These are phyloP conservation scores for Erinaceus europaeus DNA, from an alignment of 2,113 vertebrate species.

Conservation along the genomic window DNA sequence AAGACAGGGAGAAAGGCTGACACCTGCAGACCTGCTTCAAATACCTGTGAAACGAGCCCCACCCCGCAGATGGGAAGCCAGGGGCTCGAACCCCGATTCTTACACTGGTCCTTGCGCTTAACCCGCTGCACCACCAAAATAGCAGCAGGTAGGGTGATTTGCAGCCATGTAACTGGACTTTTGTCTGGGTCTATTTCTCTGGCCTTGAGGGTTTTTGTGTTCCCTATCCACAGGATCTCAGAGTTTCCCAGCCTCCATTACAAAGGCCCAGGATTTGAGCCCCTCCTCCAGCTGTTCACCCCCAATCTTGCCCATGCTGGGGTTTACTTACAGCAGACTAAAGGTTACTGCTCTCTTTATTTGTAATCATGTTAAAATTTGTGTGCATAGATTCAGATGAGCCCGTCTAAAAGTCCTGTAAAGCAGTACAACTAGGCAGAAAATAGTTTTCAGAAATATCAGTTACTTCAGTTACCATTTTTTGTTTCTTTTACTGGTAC, in stretches of 20 bases:
- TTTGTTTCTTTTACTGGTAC: neutral
- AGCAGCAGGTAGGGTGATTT: constrained; percentile 95
- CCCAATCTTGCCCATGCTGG: constrained; percentile 83
- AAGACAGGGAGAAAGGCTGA: too few relatives aligned
- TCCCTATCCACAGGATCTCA: constrained; percentile 88
- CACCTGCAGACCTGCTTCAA: too few relatives aligned
- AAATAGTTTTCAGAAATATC: constrained; percentile 14
- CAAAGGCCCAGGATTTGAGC: constrained; percentile 86
- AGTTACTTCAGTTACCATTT: constrained; percentile 5
- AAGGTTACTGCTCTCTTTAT: constrained; percentile 35
- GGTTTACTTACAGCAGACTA: constrained; percentile 80
- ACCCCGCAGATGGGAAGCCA: too few relatives aligned
- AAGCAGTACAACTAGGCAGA: neutral
- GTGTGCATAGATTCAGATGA: neutral
- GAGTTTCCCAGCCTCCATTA: constrained; percentile 83
- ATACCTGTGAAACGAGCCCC: too few relatives aligned
- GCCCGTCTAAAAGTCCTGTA: neutral
- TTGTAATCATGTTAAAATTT: neutral
- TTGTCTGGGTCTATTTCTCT: constrained; percentile 87
- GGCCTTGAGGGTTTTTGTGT: constrained; percentile 86
- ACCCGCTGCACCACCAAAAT: too few relatives aligned
- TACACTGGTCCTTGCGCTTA: too few relatives aligned
- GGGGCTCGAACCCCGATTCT: too few relatives aligned
- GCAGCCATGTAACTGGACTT: constrained; percentile 96
- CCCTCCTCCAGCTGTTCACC: constrained; percentile 83